These are phyloP conservation scores for Phycodurus eques DNA, from an alignment of 2,113 vertebrate genomes.

Conservation along the genomic window DNA sequence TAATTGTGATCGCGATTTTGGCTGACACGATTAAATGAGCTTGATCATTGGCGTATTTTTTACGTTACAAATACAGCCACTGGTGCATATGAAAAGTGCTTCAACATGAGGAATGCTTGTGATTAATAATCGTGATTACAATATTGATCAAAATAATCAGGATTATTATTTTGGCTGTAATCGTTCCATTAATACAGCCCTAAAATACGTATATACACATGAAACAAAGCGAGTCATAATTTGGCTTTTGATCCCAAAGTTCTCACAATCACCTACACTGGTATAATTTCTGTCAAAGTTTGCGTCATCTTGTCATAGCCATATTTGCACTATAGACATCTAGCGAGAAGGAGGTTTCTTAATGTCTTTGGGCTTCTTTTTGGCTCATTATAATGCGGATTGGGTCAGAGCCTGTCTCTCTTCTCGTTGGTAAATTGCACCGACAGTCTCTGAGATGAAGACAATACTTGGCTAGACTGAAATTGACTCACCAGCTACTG, in stretches of 20 bases:
- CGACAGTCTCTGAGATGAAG: neutral
- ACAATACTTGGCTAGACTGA: constrained; percentile 37
- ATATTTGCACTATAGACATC: neutral
- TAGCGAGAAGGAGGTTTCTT: neutral
- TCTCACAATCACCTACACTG: constrained; percentile 31
- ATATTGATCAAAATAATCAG: too few relatives aligned
- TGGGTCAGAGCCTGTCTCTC: constrained; percentile 3
- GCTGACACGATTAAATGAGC: neutral
- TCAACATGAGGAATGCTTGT: too few relatives aligned
- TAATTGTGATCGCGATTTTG: neutral
- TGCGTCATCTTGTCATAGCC: constrained; percentile 6
- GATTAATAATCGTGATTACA: too few relatives aligned
- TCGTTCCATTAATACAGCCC: too few relatives aligned
- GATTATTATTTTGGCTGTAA: too few relatives aligned
- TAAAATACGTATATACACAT: neutral
- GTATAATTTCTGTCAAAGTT: constrained; percentile 22
- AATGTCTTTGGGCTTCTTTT: neutral
- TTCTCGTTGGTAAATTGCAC: constrained; percentile 5
- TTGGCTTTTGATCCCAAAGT: neutral
- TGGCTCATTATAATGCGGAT: neutral
- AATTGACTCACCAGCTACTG: constrained; percentile 40
- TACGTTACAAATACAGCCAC: too few relatives aligned
- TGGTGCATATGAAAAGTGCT: too few relatives aligned
- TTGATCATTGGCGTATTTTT: too few relatives aligned
- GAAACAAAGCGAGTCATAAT: neutral